phyloP scores from a whole-genome alignment of 2,797 vertebrate genomes.

The Staurois parvus region DNA sequence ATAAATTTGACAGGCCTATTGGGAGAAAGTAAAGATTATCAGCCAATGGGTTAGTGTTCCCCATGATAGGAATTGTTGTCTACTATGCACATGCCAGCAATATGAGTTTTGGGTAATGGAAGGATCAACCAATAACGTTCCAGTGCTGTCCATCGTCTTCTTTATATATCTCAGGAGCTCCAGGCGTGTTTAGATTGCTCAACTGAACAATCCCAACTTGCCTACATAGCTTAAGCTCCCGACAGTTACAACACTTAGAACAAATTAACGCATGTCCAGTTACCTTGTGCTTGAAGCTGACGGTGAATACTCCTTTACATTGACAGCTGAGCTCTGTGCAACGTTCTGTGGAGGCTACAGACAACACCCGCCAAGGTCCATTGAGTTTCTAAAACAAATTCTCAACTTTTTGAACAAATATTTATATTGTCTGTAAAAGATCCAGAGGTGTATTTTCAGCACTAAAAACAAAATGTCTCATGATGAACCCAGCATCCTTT shows the following conservation, averaged over 20 bases:
- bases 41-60: background rate
- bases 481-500: no score
- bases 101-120: no score
- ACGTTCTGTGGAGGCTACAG: background rate
- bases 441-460: no score
- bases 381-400: background rate
- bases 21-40: no score
- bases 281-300: background rate
- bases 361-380: no score
- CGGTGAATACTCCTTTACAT: background rate
- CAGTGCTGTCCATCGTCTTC: background rate
- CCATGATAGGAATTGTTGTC: background rate
- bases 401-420: background rate
- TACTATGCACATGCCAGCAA: no score
- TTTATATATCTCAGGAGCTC: background rate
- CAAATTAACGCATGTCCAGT: background rate
- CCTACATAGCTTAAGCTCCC: background rate
- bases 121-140: background rate
- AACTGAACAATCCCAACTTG: background rate
- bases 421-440: no score
- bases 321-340: background rate
- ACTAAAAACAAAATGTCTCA: no score
- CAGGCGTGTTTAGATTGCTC: background rate
- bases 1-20: no score
- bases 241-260: background rate